These are phyloP conservation scores for Bimastos eiseni DNA, from an alignment of 2,888 invertebrate species.

Conservation along the genomic window DNA sequence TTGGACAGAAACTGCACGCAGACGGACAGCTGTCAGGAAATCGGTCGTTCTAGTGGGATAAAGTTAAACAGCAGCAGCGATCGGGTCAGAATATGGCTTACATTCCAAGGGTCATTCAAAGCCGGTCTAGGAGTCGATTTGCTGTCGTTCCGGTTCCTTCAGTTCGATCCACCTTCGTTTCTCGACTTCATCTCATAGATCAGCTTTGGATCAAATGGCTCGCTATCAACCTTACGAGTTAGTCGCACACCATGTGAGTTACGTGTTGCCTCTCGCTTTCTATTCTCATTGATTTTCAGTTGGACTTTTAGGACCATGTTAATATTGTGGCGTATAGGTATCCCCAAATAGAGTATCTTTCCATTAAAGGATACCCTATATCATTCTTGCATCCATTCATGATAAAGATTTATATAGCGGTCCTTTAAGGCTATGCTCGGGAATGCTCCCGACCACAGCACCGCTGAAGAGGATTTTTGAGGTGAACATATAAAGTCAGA, in stretches of 20 bases:
- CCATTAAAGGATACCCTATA: no score
- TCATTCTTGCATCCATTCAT: no score
- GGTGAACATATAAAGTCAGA: no score
- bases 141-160: not conserved
- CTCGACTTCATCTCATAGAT: not conserved
- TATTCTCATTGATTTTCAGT: not conserved
- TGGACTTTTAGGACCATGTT: not conserved
- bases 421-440: no score
- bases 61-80: not conserved
- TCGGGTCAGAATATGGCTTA: not conserved
- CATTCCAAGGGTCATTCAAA: not conserved
- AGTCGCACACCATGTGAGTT: not conserved
- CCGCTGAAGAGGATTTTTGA: no score
- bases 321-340: not conserved
- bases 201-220: not conserved
- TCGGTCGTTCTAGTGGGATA: not conserved
- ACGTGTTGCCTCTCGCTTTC: not conserved
- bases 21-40: not conserved
- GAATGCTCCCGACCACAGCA: no score
- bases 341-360: no score
- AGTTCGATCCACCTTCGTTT: not conserved
- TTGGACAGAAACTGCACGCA: not conserved
- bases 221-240: not conserved
- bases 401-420: no score
- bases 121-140: not conserved